phyloP scores from a whole-genome alignment of 2,113 vertebrate genomes.

The Menidia beryllina region DNA sequence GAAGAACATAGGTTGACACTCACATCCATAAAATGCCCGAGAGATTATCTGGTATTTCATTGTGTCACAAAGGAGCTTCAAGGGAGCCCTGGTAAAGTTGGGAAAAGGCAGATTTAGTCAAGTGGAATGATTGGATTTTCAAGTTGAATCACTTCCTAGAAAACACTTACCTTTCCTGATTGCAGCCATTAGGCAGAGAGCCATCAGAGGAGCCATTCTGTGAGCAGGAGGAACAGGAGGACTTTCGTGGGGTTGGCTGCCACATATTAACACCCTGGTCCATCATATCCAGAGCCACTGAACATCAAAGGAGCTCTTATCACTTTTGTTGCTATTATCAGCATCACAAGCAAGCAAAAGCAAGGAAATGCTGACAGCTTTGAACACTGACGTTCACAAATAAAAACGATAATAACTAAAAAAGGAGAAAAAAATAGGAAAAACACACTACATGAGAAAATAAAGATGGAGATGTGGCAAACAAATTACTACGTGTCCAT shows the following conservation, averaged over 20 bases:
- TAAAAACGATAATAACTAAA: conserved; percentile 15
- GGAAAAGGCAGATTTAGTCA: conserved; percentile 28
- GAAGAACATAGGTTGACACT: conserved; percentile 63
- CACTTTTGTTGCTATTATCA: conserved; percentile 3
- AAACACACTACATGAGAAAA: conserved; percentile 38
- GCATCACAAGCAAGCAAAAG: conserved; percentile 3
- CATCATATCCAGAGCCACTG: conserved; percentile 91
- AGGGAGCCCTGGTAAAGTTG: conserved; percentile 84
- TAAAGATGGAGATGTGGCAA: conserved; percentile 23
- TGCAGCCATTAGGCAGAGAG: conserved; percentile 89
- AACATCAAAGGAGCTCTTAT: conserved; percentile 24
- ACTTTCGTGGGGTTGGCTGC: conserved; percentile 92
- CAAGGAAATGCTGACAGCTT: conserved; percentile 1
- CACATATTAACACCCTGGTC: conserved; percentile 88
- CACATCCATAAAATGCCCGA: conserved; percentile 98
- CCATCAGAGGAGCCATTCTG: conserved; percentile 90
- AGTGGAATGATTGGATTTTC: conserved; percentile 7
- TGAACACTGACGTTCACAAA: not conserved
- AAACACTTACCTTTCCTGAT: conserved; percentile 88
- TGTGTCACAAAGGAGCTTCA: conserved; percentile 98
- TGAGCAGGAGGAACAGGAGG: conserved; percentile 94
- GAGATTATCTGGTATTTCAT: conserved; percentile 99
- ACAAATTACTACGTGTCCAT: conserved; percentile 36
- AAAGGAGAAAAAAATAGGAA: conserved; percentile 2
- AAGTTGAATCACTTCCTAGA: not conserved